A percentile compares a stretch with the other conserved stretches of the same genome.
Evolutionary conservation across 1,140 invertebrate genomes (phyloP).

Genomic region (Mercenaria mercenaria): DNA sequence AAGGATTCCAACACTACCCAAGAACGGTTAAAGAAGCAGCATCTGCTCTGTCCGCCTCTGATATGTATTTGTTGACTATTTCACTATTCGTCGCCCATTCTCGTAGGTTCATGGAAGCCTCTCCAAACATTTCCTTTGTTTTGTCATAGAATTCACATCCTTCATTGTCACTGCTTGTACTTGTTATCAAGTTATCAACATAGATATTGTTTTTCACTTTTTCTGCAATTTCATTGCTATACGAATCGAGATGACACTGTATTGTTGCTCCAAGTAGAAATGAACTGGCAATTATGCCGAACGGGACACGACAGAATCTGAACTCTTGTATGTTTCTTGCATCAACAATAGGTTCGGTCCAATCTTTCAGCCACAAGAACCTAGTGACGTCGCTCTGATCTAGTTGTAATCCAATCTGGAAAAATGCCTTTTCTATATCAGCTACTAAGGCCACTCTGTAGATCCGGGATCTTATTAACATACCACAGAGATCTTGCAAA

Average conservation of each 20-base stretch:
- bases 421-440: too few relatives aligned
- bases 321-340: neutral
- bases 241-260: too few relatives aligned
- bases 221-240: too few relatives aligned
- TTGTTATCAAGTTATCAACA: neutral
- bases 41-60: neutral
- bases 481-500: neutral
- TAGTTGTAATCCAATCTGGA: neutral
- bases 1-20: neutral
- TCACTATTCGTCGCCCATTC: neutral
- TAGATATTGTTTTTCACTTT: neutral
- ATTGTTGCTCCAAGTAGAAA: neutral
- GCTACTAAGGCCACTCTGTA: too few relatives aligned
- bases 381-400: too few relatives aligned
- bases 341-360: neutral
- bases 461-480: too few relatives aligned
- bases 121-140: neutral
- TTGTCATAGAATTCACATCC: neutral
- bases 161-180: neutral
- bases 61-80: neutral
- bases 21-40: neutral
- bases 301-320: too few relatives aligned
- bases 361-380: too few relatives aligned
- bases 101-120: constrained; percentile 19
- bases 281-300: too few relatives aligned